These are phyloP conservation scores for Leptodactylus fallax DNA, from an alignment of 2,797 vertebrate species.

Conservation along the genomic window DNA sequence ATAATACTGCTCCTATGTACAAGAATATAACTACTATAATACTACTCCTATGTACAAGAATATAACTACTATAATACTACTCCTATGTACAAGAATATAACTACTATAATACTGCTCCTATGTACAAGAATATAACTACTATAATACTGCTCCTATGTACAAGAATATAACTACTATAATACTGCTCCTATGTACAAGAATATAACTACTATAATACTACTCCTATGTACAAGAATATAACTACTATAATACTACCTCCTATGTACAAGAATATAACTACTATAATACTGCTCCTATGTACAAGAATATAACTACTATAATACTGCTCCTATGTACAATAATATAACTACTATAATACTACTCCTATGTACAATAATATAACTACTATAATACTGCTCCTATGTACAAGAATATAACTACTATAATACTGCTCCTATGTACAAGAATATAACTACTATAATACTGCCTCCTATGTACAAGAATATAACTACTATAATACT, in stretches of 20 bases:
- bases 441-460: not conserved
- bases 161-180: too few species aligned
- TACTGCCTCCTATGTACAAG: not conserved
- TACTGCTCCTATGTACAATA: not conserved
- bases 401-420: not conserved
- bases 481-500: not conserved
- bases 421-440: not conserved
- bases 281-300: not conserved
- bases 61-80: not conserved
- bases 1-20: slow-evolving; percentile 4
- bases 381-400: not conserved
- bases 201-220: too few species aligned
- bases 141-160: too few species aligned
- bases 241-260: too few species aligned
- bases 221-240: too few species aligned
- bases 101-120: too few species aligned
- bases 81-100: not conserved
- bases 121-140: too few species aligned
- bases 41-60: not conserved
- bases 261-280: not conserved
- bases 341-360: not conserved
- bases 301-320: slow-evolving; percentile 2
- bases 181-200: too few species aligned
- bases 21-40: slow-evolving; percentile 15
- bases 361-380: not conserved